These are phyloP conservation scores for Ifrita kowaldi DNA, from an alignment of 2,113 vertebrate species.

Conservation along the genomic window DNA sequence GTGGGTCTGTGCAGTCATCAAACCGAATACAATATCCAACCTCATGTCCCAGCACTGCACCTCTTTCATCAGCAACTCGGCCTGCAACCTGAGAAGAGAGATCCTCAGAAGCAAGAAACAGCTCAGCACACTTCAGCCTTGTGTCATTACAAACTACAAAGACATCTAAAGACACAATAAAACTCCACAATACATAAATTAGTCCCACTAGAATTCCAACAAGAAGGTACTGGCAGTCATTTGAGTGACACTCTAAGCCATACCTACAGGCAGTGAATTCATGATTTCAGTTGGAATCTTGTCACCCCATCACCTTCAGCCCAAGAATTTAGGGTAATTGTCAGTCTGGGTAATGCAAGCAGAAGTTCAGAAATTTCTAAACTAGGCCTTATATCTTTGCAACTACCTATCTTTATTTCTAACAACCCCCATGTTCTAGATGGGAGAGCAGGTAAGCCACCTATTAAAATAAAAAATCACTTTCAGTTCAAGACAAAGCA, in stretches of 20 bases:
- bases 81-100: constrained; percentile 82
- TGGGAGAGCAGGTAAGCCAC: not conserved
- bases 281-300: not conserved
- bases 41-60: constrained; percentile 91
- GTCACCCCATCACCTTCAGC: not conserved
- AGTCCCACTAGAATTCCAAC: not conserved
- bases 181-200: not conserved
- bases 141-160: not conserved
- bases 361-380: not conserved
- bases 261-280: not conserved
- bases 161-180: not conserved
- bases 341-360: not conserved
- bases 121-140: not conserved
- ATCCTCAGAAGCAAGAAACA: not conserved
- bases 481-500: not conserved
- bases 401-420: not conserved
- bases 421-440: not conserved
- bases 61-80: constrained; percentile 92
- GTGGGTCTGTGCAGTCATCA: constrained; percentile 91
- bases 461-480: not conserved
- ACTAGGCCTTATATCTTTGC: not conserved
- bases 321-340: not conserved
- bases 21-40: constrained; percentile 98
- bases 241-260: not conserved
- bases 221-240: not conserved